Percentiles rank a stretch among this genome's conserved stretches.
Conservation (phyloP, 2,797 vertebrate species). For the Lacerta viridis region DNA sequence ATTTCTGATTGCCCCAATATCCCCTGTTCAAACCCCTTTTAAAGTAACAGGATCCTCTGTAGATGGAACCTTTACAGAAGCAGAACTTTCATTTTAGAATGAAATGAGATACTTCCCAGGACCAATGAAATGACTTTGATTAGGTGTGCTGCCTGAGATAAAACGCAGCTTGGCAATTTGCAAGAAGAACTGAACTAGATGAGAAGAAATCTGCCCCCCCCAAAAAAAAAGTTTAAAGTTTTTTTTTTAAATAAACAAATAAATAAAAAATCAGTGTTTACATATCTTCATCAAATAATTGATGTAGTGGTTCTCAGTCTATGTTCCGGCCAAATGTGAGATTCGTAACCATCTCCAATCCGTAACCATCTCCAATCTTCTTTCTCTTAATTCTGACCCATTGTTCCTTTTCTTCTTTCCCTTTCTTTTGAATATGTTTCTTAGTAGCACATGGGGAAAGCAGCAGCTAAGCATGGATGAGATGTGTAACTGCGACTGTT, state of each 20-base stretch:
- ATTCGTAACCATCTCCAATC: neutral
- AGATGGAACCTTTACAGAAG: constrained; percentile 9
- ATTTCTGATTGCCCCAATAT: neutral
- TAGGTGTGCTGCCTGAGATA: neutral
- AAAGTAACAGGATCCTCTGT: constrained; percentile 28
- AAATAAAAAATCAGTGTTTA: neutral
- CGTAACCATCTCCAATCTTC: neutral
- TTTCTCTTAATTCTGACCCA: neutral
- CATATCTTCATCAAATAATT: constrained; percentile 16
- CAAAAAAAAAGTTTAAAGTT: neutral
- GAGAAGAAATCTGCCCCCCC: neutral
- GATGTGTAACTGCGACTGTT: neutral
- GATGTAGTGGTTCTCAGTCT: neutral
- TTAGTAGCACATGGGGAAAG: neutral
- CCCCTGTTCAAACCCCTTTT: neutral
- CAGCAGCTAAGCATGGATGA: neutral
- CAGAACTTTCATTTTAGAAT: constrained; percentile 33
- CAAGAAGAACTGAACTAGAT: constrained; percentile 11
- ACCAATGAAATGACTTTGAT: neutral
- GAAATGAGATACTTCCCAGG: neutral
- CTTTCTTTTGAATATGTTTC: neutral
- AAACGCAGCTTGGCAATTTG: constrained; percentile 27
- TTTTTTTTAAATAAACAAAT: neutral
- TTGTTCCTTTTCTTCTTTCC: too few species aligned
- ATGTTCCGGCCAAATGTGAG: neutral